A percentile compares a stretch with the other conserved stretches of the same genome.
phyloP scores from a whole-genome alignment of 53 echinoderm and acorn worm genomes.

The Henricia sp. region DNA sequence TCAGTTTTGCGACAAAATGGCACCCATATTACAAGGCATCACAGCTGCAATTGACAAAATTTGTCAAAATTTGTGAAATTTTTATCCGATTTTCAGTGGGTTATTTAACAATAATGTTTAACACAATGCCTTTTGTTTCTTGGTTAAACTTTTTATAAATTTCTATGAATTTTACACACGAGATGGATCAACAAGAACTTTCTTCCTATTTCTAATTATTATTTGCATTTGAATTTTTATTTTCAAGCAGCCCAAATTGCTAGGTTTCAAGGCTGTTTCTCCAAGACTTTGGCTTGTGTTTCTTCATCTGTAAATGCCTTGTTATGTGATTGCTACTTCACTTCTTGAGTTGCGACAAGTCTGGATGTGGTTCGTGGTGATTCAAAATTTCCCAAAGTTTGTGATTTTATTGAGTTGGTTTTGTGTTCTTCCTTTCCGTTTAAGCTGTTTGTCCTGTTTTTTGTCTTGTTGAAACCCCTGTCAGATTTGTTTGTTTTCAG shows the following conservation, averaged over 20 bases:
- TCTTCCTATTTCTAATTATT: constrained; percentile 20
- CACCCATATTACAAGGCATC: no score
- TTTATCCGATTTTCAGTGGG: no score
- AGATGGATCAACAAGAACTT: constrained; percentile 29
- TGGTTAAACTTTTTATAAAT: no score
- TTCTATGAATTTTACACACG: neutral
- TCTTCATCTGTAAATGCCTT: neutral
- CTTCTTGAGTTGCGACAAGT: neutral
- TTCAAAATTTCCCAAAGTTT: neutral
- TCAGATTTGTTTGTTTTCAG: no score
- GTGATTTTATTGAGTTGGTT: no score
- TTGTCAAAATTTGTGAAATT: no score
- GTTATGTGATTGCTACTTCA: constrained; percentile 12
- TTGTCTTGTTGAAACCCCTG: no score
- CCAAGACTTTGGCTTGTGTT: constrained; percentile 44
- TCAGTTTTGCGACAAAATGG: no score
- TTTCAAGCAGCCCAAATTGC: neutral
- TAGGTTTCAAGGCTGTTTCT: constrained; percentile 24
- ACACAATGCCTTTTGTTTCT: no score
- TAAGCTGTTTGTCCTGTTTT: neutral
- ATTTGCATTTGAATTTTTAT: constrained; percentile 23
- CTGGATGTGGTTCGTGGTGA: constrained; percentile 14
- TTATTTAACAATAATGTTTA: no score
- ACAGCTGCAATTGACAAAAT: no score
- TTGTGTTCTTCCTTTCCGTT: no score